Conservation (phyloP, 2,113 vertebrate genomes). For the Leptobrachium leishanense region DNA sequence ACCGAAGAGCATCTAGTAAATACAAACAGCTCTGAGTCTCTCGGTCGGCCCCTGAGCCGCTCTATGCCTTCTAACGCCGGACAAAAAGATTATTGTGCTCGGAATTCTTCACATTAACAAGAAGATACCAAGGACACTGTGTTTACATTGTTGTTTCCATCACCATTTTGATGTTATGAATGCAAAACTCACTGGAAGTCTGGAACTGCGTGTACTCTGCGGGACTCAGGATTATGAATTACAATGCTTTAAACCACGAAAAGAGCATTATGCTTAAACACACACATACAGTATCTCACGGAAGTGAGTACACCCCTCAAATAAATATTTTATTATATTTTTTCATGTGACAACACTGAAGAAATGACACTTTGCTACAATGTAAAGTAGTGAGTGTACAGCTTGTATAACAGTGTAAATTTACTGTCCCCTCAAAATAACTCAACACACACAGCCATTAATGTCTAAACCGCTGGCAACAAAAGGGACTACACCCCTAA, state of each 20-base stretch:
- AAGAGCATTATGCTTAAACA: not conserved
- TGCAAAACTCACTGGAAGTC: conserved; percentile 1
- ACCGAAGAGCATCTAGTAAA: not conserved
- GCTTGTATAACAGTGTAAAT: too few relatives aligned
- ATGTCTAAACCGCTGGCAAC: too few relatives aligned
- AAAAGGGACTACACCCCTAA: too few relatives aligned
- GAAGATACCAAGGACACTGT: conserved; percentile 1
- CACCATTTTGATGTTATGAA: not conserved
- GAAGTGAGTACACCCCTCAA: too few relatives aligned
- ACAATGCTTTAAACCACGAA: conserved; percentile 10
- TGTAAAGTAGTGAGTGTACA: too few relatives aligned
- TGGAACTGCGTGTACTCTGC: conserved; percentile 11
- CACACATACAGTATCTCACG: too few relatives aligned
- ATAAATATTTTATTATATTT: too few relatives aligned
- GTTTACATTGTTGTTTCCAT: not conserved
- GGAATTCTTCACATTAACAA: conserved; percentile 8
- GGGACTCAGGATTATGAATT: not conserved
- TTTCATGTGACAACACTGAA: too few relatives aligned
- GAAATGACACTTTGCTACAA: too few relatives aligned
- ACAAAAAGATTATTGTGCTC: conserved; percentile 25
- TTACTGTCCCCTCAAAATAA: too few relatives aligned
- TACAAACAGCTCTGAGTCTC: not conserved
- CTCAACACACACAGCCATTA: too few relatives aligned
- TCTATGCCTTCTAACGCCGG: conserved; percentile 3
- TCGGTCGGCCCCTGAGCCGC: not conserved